Evolutionary conservation across 2,888 invertebrate genomes (phyloP), one percentile per base, ranked within the genome.

Genomic region (Branchinecta sandiegonensis): DNA sequence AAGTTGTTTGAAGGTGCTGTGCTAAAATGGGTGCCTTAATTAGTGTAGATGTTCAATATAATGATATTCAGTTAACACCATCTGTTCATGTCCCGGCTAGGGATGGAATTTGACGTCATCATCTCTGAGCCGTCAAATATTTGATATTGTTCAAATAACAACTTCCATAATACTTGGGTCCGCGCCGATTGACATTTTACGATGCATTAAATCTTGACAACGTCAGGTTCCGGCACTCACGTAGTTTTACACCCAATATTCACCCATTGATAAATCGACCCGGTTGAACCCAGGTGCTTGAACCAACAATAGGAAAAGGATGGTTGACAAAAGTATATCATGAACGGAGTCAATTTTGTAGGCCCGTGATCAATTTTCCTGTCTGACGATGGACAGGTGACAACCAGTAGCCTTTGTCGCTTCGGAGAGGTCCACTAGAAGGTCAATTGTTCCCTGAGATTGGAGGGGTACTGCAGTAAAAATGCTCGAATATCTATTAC

Each of bases 141-240:
- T 37, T 37, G 37, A 37, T 37, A 37, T 37, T 37, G 37, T 37
- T 37, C 37, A 37, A 37, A 37, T 37, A 37, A 37, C 37, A 37
- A 37, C 37, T 37, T 37, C 37, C 6, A 23, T 37, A 37, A 37
- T 37, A 37, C 37, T 37, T 37, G 37, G 37, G 37, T 37, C 37
- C 37, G 37, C 37, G 5, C 37, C 37, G 23, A 23, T 56, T 56
- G 63, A 56, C 63, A 56, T 56, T 56, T 56, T 56, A 56, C 9
- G 63, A 23, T 56, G 63, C 63, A 56, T 56, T 11, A 56, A 56
- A 56, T 56, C 23, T 56, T 56, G 63, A 56, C n/a, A 56, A 8
- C 63, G 63, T 56, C 63, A 10, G 63, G 63, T 56, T 56, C 63
- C 63, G 63, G 63, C 63, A 56, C 23, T 56, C 63, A 56, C 63